Evolutionary conservation across 2,113 vertebrate genomes (phyloP).

Genomic region (Heliornis fulica): DNA sequence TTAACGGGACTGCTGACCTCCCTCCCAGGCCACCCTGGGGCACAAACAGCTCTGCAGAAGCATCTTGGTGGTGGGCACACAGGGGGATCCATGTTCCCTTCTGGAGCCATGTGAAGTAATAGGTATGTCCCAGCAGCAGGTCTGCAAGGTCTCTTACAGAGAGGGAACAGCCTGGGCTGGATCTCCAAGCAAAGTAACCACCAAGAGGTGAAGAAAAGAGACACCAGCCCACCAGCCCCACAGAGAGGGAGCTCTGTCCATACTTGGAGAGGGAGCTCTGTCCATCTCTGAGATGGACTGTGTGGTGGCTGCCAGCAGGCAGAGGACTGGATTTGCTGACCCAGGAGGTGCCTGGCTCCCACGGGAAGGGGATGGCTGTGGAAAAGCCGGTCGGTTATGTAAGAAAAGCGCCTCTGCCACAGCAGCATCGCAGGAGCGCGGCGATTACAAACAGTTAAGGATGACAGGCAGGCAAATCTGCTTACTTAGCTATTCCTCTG

Average conservation of each 20-base stretch:
- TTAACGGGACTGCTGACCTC: rapidly evolving
- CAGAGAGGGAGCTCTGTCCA: neutral
- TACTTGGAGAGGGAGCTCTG: neutral
- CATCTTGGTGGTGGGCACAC: rapidly evolving
- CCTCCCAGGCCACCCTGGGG: rapidly evolving
- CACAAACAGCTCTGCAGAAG: neutral
- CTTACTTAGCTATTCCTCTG: slow-evolving; percentile 11
- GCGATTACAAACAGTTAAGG: neutral
- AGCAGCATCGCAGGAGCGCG: neutral
- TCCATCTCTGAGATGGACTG: rapidly evolving
- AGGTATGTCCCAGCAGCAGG: rapidly evolving
- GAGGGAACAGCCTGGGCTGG: neutral
- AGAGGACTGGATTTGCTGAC: neutral
- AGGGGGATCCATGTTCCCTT: rapidly evolving
- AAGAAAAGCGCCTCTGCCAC: neutral
- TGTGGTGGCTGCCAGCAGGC: neutral
- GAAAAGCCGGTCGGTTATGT: neutral
- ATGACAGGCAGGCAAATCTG: slow-evolving; percentile 16
- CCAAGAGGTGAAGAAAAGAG: neutral
- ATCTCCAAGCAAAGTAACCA: neutral
- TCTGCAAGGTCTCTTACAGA: neutral
- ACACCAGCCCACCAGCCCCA: neutral
- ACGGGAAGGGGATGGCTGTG: neutral
- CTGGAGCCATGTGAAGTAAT: neutral
- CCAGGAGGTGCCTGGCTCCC: neutral